A percentile compares a stretch with the other conserved stretches of the same genome.
These are phyloP conservation scores for Lasioglossum oenotherae DNA, from an alignment of 2,888 invertebrate genomes.

Conservation along the genomic window DNA sequence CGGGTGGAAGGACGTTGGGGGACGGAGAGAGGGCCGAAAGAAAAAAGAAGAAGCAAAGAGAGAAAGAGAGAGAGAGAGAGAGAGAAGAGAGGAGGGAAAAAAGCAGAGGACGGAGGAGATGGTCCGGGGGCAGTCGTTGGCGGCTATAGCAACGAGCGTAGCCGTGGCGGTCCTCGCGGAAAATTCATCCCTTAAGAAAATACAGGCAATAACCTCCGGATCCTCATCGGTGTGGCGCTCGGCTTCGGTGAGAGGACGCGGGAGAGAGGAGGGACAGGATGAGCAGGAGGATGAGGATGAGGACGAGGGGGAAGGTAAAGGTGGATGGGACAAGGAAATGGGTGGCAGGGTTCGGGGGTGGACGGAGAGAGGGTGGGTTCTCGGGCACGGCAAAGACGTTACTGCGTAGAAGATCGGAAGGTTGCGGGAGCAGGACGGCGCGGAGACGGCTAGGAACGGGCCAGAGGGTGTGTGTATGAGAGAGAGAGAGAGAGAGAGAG, in stretches of 20 bases:
- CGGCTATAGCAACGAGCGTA: constrained; percentile 41
- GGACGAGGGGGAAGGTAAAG: constrained; percentile 62
- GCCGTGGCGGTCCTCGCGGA: constrained; percentile 65
- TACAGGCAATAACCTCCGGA: constrained; percentile 82
- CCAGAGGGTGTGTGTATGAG: background rate
- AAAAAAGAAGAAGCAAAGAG: background rate
- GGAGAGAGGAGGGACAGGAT: constrained; percentile 21
- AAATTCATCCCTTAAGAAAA: constrained; percentile 80
- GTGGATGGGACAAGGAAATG: constrained; percentile 71
- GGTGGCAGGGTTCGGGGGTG: constrained; percentile 59
- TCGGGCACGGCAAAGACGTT: constrained; percentile 67
- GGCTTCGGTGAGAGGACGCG: constrained; percentile 38
- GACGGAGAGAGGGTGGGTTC: constrained; percentile 42
- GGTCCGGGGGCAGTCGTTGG: constrained; percentile 19
- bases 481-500: background rate
- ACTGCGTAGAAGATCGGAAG: constrained; percentile 66
- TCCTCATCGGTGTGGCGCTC: constrained; percentile 68
- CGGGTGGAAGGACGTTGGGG: background rate
- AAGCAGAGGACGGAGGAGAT: background rate
- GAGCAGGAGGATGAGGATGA: constrained; percentile 1
- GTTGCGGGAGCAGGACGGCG: constrained; percentile 40
- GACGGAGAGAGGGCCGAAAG: background rate
- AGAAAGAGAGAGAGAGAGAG: background rate
- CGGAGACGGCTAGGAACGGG: constrained; percentile 22
- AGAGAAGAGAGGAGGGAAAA: background rate